Percentiles rank a stretch among this genome's conserved stretches.
Evolutionary conservation across 1,140 invertebrate genomes (phyloP).

Genomic region (Metopolophium dirhodum): DNA sequence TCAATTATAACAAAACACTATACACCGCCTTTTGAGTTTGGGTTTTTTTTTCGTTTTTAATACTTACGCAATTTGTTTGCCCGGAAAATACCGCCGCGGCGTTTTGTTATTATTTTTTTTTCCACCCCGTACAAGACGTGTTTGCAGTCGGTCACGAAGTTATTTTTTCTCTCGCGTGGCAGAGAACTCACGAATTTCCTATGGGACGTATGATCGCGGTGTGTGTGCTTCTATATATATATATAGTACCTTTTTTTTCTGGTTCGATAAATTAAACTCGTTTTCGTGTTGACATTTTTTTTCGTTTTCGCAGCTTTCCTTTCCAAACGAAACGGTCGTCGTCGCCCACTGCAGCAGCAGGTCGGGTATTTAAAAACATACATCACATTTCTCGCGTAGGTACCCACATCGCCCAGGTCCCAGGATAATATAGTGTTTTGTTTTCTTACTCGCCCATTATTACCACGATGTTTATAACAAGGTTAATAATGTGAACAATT

Average conservation of each 20-base stretch:
- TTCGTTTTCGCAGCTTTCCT: neutral
- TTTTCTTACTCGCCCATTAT: neutral
- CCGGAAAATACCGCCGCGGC: neutral
- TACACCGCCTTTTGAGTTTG: neutral
- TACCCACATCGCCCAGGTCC: neutral
- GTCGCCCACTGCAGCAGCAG: neutral
- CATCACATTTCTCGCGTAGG: neutral
- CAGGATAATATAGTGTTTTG: neutral
- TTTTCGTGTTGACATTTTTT: neutral
- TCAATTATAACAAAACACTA: constrained; percentile 43
- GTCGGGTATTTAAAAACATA: neutral
- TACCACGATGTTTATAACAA: neutral
- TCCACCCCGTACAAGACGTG: no score
- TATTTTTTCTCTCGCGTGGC: neutral
- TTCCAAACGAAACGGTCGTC: neutral
- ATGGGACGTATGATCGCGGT: neutral
- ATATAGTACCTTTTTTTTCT: neutral
- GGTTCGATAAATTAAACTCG: constrained; percentile 1
- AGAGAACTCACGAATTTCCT: neutral
- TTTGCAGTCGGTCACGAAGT: neutral
- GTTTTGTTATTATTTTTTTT: constrained; percentile 1
- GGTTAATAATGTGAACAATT: neutral
- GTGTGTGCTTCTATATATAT: neutral
- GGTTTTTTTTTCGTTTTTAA: neutral
- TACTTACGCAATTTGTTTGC: constrained; percentile 23